A percentile compares a stretch with the other conserved stretches of the same genome.
These are phyloP conservation scores for Macrophya alboannulata DNA, from an alignment of 2,888 invertebrate genomes.

Conservation along the genomic window DNA sequence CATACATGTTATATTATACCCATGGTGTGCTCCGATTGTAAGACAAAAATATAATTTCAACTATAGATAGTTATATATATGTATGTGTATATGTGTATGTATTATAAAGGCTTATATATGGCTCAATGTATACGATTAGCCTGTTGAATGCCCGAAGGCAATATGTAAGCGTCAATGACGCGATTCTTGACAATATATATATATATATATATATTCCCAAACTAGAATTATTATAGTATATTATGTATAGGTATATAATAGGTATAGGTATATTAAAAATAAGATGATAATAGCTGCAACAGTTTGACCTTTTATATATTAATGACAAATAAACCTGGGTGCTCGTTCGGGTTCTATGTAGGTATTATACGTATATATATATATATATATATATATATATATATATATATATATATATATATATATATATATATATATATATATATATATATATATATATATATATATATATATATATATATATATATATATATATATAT, in stretches of 20 bases:
- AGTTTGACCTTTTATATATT: not conserved
- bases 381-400: not conserved
- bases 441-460: no score
- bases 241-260: not conserved
- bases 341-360: constrained; percentile 6
- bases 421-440: no score
- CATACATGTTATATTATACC: no score
- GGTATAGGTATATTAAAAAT: not conserved
- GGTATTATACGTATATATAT: not conserved
- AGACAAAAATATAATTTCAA: constrained; percentile 31
- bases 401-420: no score
- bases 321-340: not conserved
- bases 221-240: not conserved
- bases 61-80: not conserved
- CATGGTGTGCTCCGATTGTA: not conserved
- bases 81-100: no score
- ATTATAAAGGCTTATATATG: not conserved
- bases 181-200: not conserved
- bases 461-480: no score
- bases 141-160: not conserved
- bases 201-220: not conserved
- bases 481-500: no score
- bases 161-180: not conserved
- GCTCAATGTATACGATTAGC: not conserved
- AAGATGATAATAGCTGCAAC: not conserved